phyloP scores from a whole-genome alignment of 2,797 vertebrate species.

The Chromobotia macracanthus region DNA sequence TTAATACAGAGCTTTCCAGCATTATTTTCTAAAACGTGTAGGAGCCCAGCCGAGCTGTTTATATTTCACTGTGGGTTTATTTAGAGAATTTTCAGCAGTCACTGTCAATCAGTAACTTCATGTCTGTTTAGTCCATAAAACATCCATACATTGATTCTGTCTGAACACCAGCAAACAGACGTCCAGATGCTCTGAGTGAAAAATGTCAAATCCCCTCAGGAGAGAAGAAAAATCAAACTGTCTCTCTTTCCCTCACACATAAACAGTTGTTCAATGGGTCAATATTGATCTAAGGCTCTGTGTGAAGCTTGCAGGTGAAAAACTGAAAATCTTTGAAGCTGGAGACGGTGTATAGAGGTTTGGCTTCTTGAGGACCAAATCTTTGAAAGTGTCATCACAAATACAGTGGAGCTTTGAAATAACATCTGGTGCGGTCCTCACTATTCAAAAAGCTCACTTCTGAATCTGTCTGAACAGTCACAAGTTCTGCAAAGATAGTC shows the following conservation, averaged over 20 bases:
- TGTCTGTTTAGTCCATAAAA: constrained; percentile 28
- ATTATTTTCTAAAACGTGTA: not conserved
- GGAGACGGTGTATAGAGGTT: not conserved
- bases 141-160: constrained; percentile 53
- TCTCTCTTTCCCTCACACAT: constrained; percentile 7
- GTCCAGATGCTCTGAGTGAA: constrained; percentile 48
- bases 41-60: not conserved
- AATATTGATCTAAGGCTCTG: constrained; percentile 43
- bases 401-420: too few species aligned
- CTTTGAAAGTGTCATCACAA: too few species aligned
- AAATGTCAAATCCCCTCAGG: constrained; percentile 54
- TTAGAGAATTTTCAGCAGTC: not conserved
- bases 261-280: constrained; percentile 29
- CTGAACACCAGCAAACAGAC: constrained; percentile 21
- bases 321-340: constrained; percentile 23
- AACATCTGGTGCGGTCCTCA: too few species aligned
- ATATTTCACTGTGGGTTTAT: not conserved
- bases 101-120: not conserved
- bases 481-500: too few species aligned
- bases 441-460: too few species aligned
- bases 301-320: constrained; percentile 31
- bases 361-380: not conserved
- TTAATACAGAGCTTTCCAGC: not conserved
- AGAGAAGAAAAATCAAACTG: constrained; percentile 39
- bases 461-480: too few species aligned